Conservation (phyloP, 2,113 vertebrate genomes). For the Galbula dea region DNA sequence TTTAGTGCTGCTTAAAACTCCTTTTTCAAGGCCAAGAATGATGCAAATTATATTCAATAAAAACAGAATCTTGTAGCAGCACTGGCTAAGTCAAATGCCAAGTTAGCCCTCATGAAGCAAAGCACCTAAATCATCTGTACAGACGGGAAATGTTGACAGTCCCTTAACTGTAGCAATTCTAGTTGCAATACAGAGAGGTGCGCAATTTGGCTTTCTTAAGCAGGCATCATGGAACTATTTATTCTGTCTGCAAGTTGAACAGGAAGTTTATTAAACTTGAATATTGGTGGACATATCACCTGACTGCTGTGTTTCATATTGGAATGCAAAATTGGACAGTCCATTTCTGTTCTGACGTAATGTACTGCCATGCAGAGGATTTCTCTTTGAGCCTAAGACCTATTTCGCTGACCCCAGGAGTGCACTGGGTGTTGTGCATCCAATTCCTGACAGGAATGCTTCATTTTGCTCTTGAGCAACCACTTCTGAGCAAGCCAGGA, state of each 20-base stretch:
- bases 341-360: conserved; percentile 22
- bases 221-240: conserved; percentile 45
- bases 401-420: conserved; percentile 44
- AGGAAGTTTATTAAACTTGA: conserved; percentile 44
- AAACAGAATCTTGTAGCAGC: conserved; percentile 4
- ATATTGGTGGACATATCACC: conserved; percentile 20
- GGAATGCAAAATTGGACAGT: conserved; percentile 30
- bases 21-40: conserved; percentile 13
- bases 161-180: background rate
- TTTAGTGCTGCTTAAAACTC: background rate
- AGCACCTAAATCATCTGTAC: conserved; percentile 21
- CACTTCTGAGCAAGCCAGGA: conserved; percentile 59
- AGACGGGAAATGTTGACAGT: conserved; percentile 6
- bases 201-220: conserved; percentile 11
- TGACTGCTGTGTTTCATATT: background rate
- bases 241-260: background rate
- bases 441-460: conserved; percentile 60
- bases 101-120: background rate
- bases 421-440: background rate
- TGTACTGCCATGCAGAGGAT: conserved; percentile 18
- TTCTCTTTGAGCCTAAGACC: conserved; percentile 6
- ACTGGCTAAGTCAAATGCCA: background rate
- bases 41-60: background rate
- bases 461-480: conserved; percentile 63
- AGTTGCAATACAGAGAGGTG: conserved; percentile 25